A percentile compares a stretch with the other conserved stretches of the same genome.
These are phyloP conservation scores for Girardinus metallicus DNA, from an alignment of 2,797 vertebrate species.

Conservation along the genomic window DNA sequence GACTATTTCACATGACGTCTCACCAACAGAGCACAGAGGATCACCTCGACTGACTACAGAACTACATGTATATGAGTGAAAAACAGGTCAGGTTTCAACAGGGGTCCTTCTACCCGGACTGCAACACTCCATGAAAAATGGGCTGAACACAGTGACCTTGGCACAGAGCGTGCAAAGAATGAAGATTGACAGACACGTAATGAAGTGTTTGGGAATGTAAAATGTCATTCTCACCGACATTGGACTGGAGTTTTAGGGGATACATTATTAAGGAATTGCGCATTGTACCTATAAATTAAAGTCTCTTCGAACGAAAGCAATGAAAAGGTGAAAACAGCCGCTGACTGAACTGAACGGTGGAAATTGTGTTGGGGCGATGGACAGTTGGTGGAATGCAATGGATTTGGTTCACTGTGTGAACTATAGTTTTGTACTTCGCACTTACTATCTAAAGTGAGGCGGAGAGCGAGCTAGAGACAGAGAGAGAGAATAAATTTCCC, in stretches of 20 bases:
- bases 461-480: conserved; percentile 8
- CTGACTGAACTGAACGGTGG: neutral
- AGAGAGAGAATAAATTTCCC: conserved; percentile 29
- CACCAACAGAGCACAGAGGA: neutral
- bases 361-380: neutral
- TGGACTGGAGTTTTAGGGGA: conserved; percentile 55
- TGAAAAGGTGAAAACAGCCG: conserved; percentile 17
- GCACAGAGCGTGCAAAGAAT: conserved; percentile 52
- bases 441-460: neutral
- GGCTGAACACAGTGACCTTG: conserved; percentile 62
- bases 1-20: conserved; percentile 1
- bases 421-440: neutral
- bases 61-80: conserved; percentile 15
- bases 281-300: conserved; percentile 54
- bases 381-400: neutral
- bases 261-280: conserved; percentile 61
- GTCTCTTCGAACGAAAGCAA: conserved; percentile 44
- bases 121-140: conserved; percentile 27
- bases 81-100: conserved; percentile 10
- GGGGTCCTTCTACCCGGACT: neutral
- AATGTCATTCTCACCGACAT: conserved; percentile 62
- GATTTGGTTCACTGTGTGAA: neutral
- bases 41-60: neutral
- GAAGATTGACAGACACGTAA: conserved; percentile 76
- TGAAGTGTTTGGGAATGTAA: conserved; percentile 73